phyloP scores from a whole-genome alignment of 2,888 invertebrate species.

The Lasius platythorax region DNA sequence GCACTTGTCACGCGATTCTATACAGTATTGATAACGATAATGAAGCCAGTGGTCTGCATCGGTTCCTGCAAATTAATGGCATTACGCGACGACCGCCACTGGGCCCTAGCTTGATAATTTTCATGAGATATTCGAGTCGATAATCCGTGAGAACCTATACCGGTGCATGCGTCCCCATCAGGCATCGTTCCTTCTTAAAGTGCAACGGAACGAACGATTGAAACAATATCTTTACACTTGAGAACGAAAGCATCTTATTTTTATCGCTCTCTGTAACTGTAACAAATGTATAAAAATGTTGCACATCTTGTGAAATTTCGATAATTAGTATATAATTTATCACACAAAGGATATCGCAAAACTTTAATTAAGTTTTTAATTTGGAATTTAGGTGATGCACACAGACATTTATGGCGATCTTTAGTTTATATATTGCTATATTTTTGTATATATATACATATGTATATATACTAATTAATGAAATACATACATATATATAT shows the following conservation, averaged over 20 bases:
- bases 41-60: slow-evolving; percentile 76
- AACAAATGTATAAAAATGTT: neutral
- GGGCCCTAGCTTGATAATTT: slow-evolving; percentile 77
- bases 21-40: slow-evolving; percentile 82
- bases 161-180: slow-evolving; percentile 72
- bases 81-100: slow-evolving; percentile 73
- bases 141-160: slow-evolving; percentile 63
- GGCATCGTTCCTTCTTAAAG: slow-evolving; percentile 25
- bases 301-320: neutral
- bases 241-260: neutral
- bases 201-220: neutral
- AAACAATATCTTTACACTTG: neutral
- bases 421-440: neutral
- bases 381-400: neutral
- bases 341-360: neutral
- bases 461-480: too few species aligned
- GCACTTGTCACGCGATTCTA: slow-evolving; percentile 84
- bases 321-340: neutral
- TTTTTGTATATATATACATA: neutral
- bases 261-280: neutral
- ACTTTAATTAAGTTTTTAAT: neutral
- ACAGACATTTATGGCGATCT: neutral
- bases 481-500: neutral
- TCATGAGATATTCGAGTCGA: slow-evolving; percentile 71
- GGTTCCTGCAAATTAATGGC: slow-evolving; percentile 79